Base-by-base conservation (phyloP, 2,888 invertebrate species). In the Chrysodeixis includens region DNA sequence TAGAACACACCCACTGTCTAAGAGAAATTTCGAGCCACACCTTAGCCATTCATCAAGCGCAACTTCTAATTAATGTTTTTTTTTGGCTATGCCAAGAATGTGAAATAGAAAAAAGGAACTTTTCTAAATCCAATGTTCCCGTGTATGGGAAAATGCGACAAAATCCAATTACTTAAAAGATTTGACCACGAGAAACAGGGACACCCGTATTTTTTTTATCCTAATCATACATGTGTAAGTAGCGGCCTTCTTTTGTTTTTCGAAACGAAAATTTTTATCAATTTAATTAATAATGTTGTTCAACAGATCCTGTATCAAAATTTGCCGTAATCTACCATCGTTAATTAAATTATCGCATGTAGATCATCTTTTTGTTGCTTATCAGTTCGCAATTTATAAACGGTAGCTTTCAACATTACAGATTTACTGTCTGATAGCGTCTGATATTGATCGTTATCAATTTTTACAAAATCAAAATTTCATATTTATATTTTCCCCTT, bases 231-330 rank as follows among this genome's bases (percentile, higher is more conserved):
- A 74, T 30, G 49, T 49, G 49, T 56, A 10, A 59, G 35, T 18
- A 55, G 55, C 59, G 69, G 78, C 58, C 20, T 49, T 49, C 56
- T 69, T 69, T 78, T 74, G 75, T 62, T 56, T 62, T 49, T 18
- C 44, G 22, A 64, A 61, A 12, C 51, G n/a, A 55, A 63, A 55
- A 56, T 59, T 7, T 18, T 66, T 74, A 74, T 79, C 80, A 63
- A 61, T 73, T 70, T 79, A 82, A 79, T 82, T 82, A 82, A 79
- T 60, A 69, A 79, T 71, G 67, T 53, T 71, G 82, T 79, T 57
- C n/a, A 63, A 79, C 79, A 76, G 79, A 67, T 65, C 35, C 57
- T 65, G n/a, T 60, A 81, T 78, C 61, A 71, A 67, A 59, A 54
- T 76, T 78, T 57, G 5, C 20, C 58, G 59, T 66, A 69, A 75